These are phyloP conservation scores for Temnothorax longispinosus DNA, from an alignment of 1,140 invertebrate genomes.

Conservation along the genomic window DNA sequence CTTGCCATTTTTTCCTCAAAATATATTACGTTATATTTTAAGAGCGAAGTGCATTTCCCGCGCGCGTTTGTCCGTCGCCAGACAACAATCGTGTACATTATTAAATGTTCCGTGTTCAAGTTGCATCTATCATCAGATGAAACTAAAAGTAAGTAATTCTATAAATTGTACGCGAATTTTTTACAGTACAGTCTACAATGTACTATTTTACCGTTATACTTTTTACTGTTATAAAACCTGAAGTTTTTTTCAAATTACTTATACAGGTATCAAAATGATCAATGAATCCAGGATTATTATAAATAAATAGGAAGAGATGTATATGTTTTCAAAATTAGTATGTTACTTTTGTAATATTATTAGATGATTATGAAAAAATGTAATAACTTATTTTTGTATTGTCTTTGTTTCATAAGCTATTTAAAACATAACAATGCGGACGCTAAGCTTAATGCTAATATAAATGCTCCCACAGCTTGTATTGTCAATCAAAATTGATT, in stretches of 20 bases:
- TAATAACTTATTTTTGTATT: not conserved
- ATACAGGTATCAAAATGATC: not conserved
- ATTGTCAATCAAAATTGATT: slow-evolving; percentile 41
- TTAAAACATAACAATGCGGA: too few species aligned
- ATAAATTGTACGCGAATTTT: slow-evolving; percentile 2
- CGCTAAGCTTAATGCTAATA: too few species aligned
- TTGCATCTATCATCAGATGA: slow-evolving; percentile 39
- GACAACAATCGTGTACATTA: slow-evolving; percentile 36
- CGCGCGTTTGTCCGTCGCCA: slow-evolving; percentile 1
- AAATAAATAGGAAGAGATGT: not conserved
- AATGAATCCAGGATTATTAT: not conserved
- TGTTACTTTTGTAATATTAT: slow-evolving; percentile 2
- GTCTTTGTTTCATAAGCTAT: not conserved
- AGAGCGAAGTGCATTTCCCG: not conserved
- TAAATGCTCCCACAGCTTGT: not conserved
- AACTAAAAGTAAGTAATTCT: slow-evolving; percentile 23
- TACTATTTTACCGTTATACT: not conserved
- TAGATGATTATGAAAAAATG: not conserved
- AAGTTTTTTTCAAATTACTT: not conserved
- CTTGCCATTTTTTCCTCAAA: slow-evolving; percentile 20
- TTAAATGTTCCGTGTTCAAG: slow-evolving; percentile 41
- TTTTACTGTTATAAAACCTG: not conserved
- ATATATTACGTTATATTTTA: slow-evolving; percentile 55
- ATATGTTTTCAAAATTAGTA: not conserved
- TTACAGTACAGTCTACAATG: not conserved